These are phyloP conservation scores for Cheilosia soror DNA, from an alignment of 2,888 invertebrate species.

Conservation along the genomic window DNA sequence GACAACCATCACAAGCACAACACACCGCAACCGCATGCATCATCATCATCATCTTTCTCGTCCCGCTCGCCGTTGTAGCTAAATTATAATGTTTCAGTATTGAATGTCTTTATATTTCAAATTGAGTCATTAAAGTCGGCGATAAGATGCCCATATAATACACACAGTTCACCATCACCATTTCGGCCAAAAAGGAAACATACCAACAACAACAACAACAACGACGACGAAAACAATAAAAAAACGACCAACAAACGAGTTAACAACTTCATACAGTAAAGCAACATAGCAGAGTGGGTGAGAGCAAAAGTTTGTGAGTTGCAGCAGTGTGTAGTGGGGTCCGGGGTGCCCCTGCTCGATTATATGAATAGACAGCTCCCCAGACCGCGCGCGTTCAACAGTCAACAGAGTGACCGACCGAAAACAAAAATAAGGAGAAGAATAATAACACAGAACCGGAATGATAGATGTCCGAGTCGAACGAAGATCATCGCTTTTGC, in stretches of 20 bases:
- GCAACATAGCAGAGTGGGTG: constrained; percentile 17
- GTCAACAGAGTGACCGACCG: constrained; percentile 22
- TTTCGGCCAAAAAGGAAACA: constrained; percentile 44
- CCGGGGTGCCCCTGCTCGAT: constrained; percentile 23
- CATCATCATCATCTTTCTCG: constrained; percentile 36
- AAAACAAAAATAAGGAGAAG: constrained; percentile 42
- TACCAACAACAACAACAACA: not conserved
- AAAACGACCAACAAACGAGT: constrained; percentile 56
- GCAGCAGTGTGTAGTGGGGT: not conserved
- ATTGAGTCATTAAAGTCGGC: constrained; percentile 74
- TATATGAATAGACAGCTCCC: constrained; percentile 12
- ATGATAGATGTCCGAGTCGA: constrained; percentile 68
- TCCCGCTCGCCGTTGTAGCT: constrained; percentile 26
- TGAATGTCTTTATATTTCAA: constrained; percentile 73
- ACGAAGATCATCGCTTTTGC: constrained; percentile 59
- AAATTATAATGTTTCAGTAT: constrained; percentile 71
- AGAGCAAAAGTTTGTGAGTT: not conserved
- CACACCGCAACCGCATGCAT: constrained; percentile 34
- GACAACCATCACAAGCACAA: not conserved
- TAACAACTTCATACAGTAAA: constrained; percentile 57
- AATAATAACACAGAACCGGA: constrained; percentile 69
- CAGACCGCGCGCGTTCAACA: constrained; percentile 28
- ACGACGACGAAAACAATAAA: not conserved
- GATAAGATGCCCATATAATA: constrained; percentile 69
- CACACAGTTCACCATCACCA: constrained; percentile 64